These are phyloP conservation scores for Lagopus muta DNA, from an alignment of 2,113 vertebrate species.

Conservation along the genomic window DNA sequence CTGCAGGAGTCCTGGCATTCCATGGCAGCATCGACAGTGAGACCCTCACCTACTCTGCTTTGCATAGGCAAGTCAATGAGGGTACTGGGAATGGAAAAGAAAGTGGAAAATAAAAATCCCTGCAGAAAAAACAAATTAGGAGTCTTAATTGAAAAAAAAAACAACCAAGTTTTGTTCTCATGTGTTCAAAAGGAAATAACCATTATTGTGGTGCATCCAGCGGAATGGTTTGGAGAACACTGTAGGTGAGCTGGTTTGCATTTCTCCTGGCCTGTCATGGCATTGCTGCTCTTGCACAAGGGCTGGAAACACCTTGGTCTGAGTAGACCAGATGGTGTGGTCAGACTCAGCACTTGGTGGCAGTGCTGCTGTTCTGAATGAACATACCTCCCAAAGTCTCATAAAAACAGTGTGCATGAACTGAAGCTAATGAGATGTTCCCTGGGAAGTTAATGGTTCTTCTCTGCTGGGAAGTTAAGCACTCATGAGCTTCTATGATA, in stretches of 20 bases:
- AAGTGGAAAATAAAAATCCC: not conserved
- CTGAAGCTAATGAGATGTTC: not conserved
- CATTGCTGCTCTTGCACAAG: fast-evolving
- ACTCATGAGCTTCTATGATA: not conserved
- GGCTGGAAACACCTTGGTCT: not conserved
- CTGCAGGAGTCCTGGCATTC: not conserved
- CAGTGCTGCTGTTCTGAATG: not conserved
- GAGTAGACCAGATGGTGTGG: fast-evolving
- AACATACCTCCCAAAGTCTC: not conserved
- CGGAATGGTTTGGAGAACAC: not conserved
- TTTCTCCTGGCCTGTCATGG: not conserved
- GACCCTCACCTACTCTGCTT: not conserved
- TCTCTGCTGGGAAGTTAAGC: not conserved
- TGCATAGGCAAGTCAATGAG: not conserved
- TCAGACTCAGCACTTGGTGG: not conserved
- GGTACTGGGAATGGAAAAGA: not conserved
- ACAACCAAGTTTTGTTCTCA: not conserved
- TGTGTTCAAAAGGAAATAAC: not conserved
- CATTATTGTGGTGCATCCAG: not conserved
- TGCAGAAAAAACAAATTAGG: too few relatives aligned
- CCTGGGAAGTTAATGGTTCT: not conserved
- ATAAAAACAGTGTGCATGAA: too few relatives aligned
- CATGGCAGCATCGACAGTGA: fast-evolving
- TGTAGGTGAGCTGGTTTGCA: not conserved
- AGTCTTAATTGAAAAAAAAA: not conserved